Evolutionary conservation across 2,113 vertebrate species (phyloP).

Genomic region (Fukomys damarensis): DNA sequence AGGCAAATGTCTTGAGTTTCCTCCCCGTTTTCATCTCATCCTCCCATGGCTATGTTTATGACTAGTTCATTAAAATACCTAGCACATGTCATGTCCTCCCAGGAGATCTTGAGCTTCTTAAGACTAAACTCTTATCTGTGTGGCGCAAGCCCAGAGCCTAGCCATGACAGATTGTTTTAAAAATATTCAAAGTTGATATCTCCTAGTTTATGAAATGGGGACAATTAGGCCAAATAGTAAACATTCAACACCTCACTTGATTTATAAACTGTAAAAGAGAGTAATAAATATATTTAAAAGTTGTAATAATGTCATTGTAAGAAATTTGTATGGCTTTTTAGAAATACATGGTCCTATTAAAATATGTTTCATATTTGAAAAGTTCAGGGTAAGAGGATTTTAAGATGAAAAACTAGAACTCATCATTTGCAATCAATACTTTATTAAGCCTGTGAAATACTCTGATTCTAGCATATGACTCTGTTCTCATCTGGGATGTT

Average conservation of each 20-base stretch:
- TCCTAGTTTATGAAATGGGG: neutral
- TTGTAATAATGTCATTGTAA: neutral
- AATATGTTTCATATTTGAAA: conserved; percentile 40
- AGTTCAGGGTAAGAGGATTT: neutral
- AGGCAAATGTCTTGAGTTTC: conserved; percentile 4
- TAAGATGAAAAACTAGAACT: neutral
- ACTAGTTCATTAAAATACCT: neutral
- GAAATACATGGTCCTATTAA: neutral
- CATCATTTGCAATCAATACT: neutral
- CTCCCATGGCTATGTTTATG: neutral
- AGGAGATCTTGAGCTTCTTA: neutral
- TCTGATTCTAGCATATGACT: neutral
- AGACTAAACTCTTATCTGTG: neutral
- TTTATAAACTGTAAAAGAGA: neutral
- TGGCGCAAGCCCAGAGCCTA: neutral
- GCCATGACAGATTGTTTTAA: neutral
- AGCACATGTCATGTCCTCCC: neutral
- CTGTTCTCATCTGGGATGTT: neutral
- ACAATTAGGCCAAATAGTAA: conserved; percentile 17
- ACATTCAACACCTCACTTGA: neutral
- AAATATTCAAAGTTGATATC: neutral
- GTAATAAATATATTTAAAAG: neutral
- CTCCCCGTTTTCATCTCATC: neutral
- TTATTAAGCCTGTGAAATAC: neutral
- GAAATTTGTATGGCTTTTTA: neutral